Evolutionary conservation across 2,113 vertebrate genomes (phyloP).

Genomic region (Alosa alosa): DNA sequence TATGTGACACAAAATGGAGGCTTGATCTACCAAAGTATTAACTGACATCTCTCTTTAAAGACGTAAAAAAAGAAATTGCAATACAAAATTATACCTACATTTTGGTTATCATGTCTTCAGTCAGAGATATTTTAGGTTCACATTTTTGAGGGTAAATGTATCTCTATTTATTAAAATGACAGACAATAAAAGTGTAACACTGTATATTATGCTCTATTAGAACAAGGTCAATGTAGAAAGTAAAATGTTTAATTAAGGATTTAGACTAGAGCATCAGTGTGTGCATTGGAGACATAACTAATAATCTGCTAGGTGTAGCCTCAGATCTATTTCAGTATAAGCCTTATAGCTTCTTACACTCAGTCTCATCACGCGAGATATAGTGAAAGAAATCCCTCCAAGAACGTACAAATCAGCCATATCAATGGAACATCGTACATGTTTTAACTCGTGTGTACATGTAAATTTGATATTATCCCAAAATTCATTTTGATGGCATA

Average conservation of each 20-base stretch:
- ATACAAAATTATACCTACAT: neutral
- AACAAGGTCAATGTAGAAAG: neutral
- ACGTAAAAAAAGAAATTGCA: neutral
- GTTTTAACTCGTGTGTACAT: neutral
- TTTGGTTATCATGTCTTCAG: neutral
- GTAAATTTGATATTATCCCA: neutral
- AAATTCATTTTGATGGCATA: neutral
- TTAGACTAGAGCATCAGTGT: constrained; percentile 41
- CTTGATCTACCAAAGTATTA: neutral
- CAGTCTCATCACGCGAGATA: neutral
- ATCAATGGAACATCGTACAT: neutral
- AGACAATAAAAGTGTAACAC: neutral
- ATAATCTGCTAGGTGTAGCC: constrained; percentile 62
- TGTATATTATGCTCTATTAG: neutral
- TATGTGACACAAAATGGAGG: constrained; percentile 3
- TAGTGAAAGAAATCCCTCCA: constrained; percentile 22
- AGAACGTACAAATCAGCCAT: neutral
- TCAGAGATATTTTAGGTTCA: neutral
- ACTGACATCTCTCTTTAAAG: neutral
- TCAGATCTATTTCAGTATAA: constrained; percentile 67
- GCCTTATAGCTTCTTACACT: constrained; percentile 53
- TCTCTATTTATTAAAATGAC: neutral
- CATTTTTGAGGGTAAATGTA: neutral
- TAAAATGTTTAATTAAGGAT: neutral
- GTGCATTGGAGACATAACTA: constrained; percentile 57